phyloP scores from a whole-genome alignment of 2,113 vertebrate species.

The Meriones unguiculatus region DNA sequence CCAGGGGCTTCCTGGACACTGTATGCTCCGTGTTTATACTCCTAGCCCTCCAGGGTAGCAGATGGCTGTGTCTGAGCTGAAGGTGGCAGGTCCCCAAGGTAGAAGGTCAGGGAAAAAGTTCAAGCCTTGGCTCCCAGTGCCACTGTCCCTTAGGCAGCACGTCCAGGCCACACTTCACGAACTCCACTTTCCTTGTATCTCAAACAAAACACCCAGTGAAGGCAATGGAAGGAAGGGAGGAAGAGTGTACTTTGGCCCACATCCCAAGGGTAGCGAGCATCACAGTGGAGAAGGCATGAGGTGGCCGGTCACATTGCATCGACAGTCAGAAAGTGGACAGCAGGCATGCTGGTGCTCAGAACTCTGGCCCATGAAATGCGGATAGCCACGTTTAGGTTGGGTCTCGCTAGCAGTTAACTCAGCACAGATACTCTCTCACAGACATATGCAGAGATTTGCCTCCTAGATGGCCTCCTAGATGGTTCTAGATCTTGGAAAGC shows the following conservation, averaged over 20 bases:
- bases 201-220: background rate
- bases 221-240: background rate
- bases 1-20: background rate
- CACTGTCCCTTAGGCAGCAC: rapidly evolving
- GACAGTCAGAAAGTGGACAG: background rate
- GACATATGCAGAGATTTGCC: background rate
- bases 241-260: too few species aligned
- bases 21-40: rapidly evolving
- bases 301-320: background rate
- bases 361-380: too few species aligned
- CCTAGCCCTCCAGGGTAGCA: background rate
- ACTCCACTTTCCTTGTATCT: too few species aligned
- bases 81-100: background rate
- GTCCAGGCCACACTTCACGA: background rate
- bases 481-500: background rate
- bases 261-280: too few species aligned
- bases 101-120: background rate
- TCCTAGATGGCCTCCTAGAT: background rate
- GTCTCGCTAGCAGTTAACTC: background rate
- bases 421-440: too few species aligned
- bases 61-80: background rate
- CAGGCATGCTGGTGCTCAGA: background rate
- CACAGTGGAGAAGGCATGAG: background rate
- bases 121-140: background rate
- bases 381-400: background rate